Evolutionary conservation across 2,888 invertebrate genomes (phyloP).

Genomic region (Drosophila meridiana): DNA sequence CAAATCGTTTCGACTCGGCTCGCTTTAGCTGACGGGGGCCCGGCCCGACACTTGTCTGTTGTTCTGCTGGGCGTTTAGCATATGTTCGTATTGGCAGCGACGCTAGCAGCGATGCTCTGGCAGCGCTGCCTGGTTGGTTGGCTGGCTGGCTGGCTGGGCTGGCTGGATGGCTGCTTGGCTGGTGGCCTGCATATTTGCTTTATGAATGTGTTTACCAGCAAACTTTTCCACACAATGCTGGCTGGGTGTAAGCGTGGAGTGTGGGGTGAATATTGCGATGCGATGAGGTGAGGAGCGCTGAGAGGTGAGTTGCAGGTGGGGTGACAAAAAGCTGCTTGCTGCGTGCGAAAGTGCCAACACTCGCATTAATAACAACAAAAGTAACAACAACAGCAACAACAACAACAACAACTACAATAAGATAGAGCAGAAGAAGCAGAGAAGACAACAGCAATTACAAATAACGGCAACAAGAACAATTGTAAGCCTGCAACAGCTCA

Average conservation of each 20-base stretch:
- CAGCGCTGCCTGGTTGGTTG: conserved; percentile 23
- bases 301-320: background rate
- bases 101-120: conserved; percentile 27
- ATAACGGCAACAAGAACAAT: conserved; percentile 67
- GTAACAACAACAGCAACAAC: conserved; percentile 23
- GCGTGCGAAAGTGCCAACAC: conserved; percentile 77
- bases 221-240: conserved; percentile 65
- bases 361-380: conserved; percentile 74
- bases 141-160: background rate
- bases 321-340: conserved; percentile 28
- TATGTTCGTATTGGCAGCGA: conserved; percentile 61
- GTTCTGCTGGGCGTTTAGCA: conserved; percentile 66
- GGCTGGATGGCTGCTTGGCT: conserved; percentile 13
- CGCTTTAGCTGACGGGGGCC: conserved; percentile 32
- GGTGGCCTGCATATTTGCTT: conserved; percentile 75
- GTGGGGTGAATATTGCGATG: conserved; percentile 1
- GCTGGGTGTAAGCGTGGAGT: conserved; percentile 2
- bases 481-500: conserved; percentile 74
- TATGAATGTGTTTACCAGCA: conserved; percentile 79
- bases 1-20: conserved; percentile 36
- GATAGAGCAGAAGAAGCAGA: background rate
- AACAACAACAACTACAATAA: conserved; percentile 35
- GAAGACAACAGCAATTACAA: conserved; percentile 57
- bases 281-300: background rate
- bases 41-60: conserved; percentile 30